phyloP scores from a whole-genome alignment of 1,140 invertebrate genomes.

The Drosophila ambigua region DNA sequence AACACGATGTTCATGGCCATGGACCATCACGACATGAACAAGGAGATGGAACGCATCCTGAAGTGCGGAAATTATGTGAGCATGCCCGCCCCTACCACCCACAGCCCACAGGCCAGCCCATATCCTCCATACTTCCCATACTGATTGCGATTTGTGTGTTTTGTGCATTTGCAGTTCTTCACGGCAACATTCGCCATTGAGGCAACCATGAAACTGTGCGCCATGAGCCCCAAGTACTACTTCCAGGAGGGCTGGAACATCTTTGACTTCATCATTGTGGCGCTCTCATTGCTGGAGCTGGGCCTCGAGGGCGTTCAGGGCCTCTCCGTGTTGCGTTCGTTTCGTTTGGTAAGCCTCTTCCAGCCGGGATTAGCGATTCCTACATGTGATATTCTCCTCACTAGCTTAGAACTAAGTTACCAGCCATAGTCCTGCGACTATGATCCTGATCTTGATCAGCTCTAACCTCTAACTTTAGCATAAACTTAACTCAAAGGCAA shows the following conservation, averaged over 20 bases:
- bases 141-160: too few species aligned
- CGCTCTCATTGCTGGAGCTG: constrained; percentile 96
- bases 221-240: constrained; percentile 98
- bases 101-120: too few species aligned
- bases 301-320: constrained; percentile 96
- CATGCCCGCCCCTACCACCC: constrained; percentile 43
- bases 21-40: constrained; percentile 97
- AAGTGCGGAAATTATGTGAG: constrained; percentile 98
- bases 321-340: constrained; percentile 97
- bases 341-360: constrained; percentile 94
- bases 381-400: neutral
- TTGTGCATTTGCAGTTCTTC: constrained; percentile 88
- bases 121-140: too few species aligned
- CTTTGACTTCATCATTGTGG: constrained; percentile 99
- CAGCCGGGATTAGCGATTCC: neutral
- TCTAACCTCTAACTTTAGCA: too few species aligned
- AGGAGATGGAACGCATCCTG: constrained; percentile 92
- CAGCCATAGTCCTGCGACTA: too few species aligned
- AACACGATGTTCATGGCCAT: constrained; percentile 99
- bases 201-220: constrained; percentile 97
- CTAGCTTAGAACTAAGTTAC: neutral
- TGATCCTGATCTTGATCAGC: too few species aligned
- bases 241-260: constrained; percentile 99
- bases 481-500: too few species aligned
- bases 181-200: constrained; percentile 98